Evolutionary conservation across 2,797 vertebrate genomes (phyloP).

Genomic region (Enteromius viviparus): DNA sequence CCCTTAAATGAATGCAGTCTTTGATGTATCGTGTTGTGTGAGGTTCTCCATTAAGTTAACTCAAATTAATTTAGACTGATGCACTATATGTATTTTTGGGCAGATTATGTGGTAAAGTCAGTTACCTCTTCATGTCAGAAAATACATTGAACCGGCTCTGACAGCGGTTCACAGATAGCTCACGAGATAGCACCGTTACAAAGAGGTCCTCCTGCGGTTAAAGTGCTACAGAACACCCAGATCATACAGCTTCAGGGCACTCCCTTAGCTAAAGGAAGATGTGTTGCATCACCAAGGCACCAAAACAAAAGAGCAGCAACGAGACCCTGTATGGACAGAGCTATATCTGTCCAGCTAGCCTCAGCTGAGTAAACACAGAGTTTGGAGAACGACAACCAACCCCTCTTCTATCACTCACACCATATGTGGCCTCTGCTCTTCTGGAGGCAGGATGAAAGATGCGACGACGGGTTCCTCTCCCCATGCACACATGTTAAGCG

Average conservation of each 20-base stretch:
- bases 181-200: neutral
- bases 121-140: neutral
- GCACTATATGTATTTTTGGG: neutral
- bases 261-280: constrained; percentile 51
- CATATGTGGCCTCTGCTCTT: constrained; percentile 41
- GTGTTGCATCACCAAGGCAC: constrained; percentile 75
- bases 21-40: neutral
- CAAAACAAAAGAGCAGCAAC: constrained; percentile 67
- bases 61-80: neutral
- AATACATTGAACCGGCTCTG: neutral
- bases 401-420: constrained; percentile 36
- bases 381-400: constrained; percentile 27
- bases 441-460: constrained; percentile 25
- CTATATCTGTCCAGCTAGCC: constrained; percentile 45
- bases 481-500: constrained; percentile 9
- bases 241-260: constrained; percentile 11
- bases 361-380: constrained; percentile 58
- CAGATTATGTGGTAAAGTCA: neutral
- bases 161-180: neutral
- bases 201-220: neutral
- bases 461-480: neutral
- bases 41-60: neutral
- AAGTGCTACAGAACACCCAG: constrained; percentile 49
- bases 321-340: constrained; percentile 69
- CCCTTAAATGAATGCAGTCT: neutral